These are phyloP conservation scores for Subacronicta megacephala DNA, from an alignment of 2,888 invertebrate genomes.

Conservation along the genomic window DNA sequence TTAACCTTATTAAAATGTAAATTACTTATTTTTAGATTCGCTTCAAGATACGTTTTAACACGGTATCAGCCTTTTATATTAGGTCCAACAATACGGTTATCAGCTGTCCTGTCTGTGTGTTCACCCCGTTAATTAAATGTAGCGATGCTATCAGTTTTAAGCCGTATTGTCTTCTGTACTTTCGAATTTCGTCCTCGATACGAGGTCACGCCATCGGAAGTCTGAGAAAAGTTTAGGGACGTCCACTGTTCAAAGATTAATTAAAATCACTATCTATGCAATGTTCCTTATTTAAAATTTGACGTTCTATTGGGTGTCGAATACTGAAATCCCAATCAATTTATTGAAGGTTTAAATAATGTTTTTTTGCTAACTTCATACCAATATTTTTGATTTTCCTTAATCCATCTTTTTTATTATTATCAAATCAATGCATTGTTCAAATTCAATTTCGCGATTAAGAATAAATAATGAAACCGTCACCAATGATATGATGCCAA, in stretches of 20 bases:
- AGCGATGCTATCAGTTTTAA: conserved; percentile 66
- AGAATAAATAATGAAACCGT: too few relatives aligned
- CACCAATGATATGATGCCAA: too few relatives aligned
- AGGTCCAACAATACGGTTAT: conserved; percentile 36
- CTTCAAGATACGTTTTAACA: conserved; percentile 9
- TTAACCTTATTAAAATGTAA: too few relatives aligned
- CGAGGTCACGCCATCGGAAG: conserved; percentile 67
- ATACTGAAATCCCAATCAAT: background rate
- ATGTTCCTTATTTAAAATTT: conserved; percentile 2
- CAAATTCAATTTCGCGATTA: too few relatives aligned
- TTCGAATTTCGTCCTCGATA: conserved; percentile 72
- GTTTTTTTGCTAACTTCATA: too few relatives aligned
- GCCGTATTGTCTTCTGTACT: conserved; percentile 70
- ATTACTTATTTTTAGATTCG: background rate
- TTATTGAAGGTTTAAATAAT: too few relatives aligned
- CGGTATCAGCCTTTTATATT: conserved; percentile 9
- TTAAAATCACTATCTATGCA: conserved; percentile 41
- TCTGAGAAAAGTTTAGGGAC: conserved; percentile 53
- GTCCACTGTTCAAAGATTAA: conserved; percentile 46
- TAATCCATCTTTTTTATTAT: too few relatives aligned
- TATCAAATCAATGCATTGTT: too few relatives aligned
- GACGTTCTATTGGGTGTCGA: background rate
- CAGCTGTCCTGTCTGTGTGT: conserved; percentile 51
- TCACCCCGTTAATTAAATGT: conserved; percentile 68
- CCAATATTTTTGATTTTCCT: too few relatives aligned